phyloP scores from a whole-genome alignment of 2,888 invertebrate species.

The Pyrrhosoma nymphula region DNA sequence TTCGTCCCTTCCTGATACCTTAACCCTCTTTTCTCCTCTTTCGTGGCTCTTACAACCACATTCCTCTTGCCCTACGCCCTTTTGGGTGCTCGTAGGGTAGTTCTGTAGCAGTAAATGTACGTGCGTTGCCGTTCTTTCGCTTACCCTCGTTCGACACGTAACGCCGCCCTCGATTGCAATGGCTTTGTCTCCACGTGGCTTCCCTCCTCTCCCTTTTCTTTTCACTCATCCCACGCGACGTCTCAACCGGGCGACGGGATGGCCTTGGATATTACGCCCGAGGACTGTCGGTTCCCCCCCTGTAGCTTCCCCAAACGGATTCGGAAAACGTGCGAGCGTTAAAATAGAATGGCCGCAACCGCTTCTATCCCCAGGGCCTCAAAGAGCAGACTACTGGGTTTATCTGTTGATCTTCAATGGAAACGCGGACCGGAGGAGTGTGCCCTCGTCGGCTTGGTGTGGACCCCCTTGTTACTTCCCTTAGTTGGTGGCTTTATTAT shows the following conservation, averaged over 20 bases:
- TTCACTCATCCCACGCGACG: background rate
- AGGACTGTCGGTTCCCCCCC: background rate
- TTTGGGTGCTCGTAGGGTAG: too few species aligned
- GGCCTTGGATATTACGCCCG: background rate
- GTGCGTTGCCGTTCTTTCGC: background rate
- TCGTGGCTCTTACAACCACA: background rate
- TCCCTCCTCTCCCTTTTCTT: background rate
- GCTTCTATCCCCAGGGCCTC: background rate
- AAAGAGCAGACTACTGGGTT: background rate
- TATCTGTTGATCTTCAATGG: constrained; percentile 14
- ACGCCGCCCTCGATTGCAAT: background rate
- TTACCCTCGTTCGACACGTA: background rate
- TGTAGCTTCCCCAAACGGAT: background rate
- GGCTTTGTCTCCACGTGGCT: background rate
- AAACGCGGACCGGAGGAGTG: background rate
- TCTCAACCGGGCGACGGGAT: background rate
- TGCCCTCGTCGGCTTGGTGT: background rate
- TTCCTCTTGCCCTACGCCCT: background rate
- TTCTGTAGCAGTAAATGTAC: too few species aligned
- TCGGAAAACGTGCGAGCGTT: background rate
- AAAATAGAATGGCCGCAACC: background rate
- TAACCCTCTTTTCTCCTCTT: background rate
- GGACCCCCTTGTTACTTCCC: background rate
- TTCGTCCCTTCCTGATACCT: background rate
- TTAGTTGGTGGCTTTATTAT: background rate